Base-by-base conservation (phyloP, 2,888 invertebrate species). In the Drosophila barbarae region DNA sequence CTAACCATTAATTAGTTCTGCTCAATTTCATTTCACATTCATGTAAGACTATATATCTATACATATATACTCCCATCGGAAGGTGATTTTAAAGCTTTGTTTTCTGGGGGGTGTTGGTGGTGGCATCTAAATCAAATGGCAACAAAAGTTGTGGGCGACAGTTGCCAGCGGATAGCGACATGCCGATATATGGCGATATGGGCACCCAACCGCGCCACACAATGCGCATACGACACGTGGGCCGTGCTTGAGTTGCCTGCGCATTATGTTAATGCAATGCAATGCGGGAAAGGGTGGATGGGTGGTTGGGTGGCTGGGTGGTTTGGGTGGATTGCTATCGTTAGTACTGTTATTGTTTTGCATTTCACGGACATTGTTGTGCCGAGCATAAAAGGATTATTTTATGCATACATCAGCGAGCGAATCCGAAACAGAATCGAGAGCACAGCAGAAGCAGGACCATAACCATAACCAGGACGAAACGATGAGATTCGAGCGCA, bases 331-430 rank as follows among this genome's bases (percentile, higher is more conserved):
- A 57, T 57, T 52, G 71, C 23, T 60, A 68, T 63, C 76, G 83
- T 67, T 79, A 71, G 84, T 72, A 68, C 72, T 85, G 77, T 81
- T 86, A 80, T 84, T 81, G 84, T 84, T 85, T 86, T 82, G 83
- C 83, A 86, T 86, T 82, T 82, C 81, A 85, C 86, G 81, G 85
- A 82, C 86, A 86, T 86, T 82, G 81, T 82, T 84, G 81, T 85
- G 79, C 79, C 59, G 76, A 79, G 83, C 76, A 82, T 82, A 82
- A 82, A 80, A 73, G 86, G 81, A 82, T 82, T 86, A 82, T 86
- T 82, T 86, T 82, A 86, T 82, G 81, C 81, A 82, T 79, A 82
- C 85, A 82, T 82, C 81, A 82, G 85, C 80, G 69, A 63, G 15
- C 10, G 55, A 39, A 65, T 35, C 51, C 23, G 39, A 38, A 52